Evolutionary conservation across 2,888 invertebrate genomes (phyloP), one percentile per base, ranked within the genome.

Genomic region (Monoplex corrugatus): DNA sequence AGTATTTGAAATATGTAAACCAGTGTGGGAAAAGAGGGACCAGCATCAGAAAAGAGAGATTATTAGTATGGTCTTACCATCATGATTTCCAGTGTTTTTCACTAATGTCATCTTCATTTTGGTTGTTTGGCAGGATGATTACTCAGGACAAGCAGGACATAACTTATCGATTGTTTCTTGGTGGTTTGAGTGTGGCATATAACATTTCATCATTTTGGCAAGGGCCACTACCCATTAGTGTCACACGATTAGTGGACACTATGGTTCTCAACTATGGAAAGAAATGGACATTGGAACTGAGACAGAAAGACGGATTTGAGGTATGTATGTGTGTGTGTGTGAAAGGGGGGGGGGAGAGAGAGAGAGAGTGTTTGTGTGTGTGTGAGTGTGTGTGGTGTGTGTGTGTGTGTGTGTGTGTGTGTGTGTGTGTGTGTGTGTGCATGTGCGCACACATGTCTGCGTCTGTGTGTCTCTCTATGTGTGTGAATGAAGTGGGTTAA

Each of bases 101-200:
- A n/a, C n/a, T n/a, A n/a, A n/a, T n/a, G n/a, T n/a, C n/a, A n/a
- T n/a, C n/a, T n/a, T n/a, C n/a, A n/a, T n/a, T n/a, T 68, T 16
- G 63, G 63, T 16, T 68, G 63, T 28, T 68, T 23, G 28, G 28
- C 89, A 94, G 94, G 6, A 92, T 94, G 23, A 94, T 94, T 89
- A 94, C 95, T 6, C 91, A 93, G 10, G 91, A 93, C 90, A 95
- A 95, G 90, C 91, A 92, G 23, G 93, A 93, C 68, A 92, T 95
- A 19, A 94, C 94, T 6, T 89, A 92, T 23, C 91, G 95, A 2
- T 91, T 95, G 44, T 91, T 92, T 19, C 89, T 93, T 13, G 93
- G 94, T 1, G 93, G 93, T 6, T 89, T 94, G 75, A 91, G 92
- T 13, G 93, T 95, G 63, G 95, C 94, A 0, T 95, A 95, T 88